phyloP scores from a whole-genome alignment of 2,888 invertebrate species.

The Galerucella calmariensis region DNA sequence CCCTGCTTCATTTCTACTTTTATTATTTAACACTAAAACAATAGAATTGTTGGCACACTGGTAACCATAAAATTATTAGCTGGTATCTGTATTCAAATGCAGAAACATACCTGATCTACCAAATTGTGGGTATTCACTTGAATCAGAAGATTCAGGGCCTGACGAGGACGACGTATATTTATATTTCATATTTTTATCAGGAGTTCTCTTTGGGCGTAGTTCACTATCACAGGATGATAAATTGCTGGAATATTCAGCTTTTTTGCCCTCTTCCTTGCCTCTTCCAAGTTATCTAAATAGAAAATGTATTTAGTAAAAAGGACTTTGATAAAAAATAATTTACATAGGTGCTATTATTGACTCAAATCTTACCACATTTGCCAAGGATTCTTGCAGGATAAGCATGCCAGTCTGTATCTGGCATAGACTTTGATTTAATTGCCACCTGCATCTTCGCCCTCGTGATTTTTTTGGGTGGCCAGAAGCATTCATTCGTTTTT shows the following conservation, averaged over 20 bases:
- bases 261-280: background rate
- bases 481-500: too few species aligned
- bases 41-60: background rate
- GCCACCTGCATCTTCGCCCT: too few species aligned
- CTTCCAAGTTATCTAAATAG: background rate
- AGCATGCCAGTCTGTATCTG: conserved; percentile 1
- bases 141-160: background rate
- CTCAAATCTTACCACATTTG: background rate
- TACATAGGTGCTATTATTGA: background rate
- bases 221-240: background rate
- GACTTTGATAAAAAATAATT: too few species aligned
- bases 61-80: background rate
- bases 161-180: background rate
- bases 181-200: background rate
- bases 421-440: background rate
- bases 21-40: background rate
- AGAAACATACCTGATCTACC: background rate
- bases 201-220: background rate
- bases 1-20: background rate
- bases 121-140: conserved; percentile 2
- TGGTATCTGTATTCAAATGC: background rate
- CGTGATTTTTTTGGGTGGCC: too few species aligned
- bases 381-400: background rate
- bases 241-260: conserved; percentile 3
- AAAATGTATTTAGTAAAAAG: background rate